Percentiles rank a stretch among this genome's conserved stretches.
phyloP scores from a whole-genome alignment of 1,140 invertebrate species.

The Euura saliciscinereae region DNA sequence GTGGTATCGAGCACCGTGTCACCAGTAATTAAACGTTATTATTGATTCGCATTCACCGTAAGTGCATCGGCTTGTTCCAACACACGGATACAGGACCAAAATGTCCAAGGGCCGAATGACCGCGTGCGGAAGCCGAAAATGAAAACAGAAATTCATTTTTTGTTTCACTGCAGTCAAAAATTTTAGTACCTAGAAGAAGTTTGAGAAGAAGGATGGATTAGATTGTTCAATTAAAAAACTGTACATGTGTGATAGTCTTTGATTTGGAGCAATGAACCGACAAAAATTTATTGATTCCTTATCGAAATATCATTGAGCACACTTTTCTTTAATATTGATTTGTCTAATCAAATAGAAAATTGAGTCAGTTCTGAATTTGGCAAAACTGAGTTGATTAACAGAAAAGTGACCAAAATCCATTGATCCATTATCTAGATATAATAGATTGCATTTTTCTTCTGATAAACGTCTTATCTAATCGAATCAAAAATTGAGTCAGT shows the following conservation, averaged over 20 bases:
- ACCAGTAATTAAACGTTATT: conserved; percentile 3
- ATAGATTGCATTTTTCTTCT: neutral
- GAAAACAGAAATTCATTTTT: too few relatives aligned
- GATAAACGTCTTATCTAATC: neutral
- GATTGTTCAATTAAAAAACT: neutral
- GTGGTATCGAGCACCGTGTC: neutral
- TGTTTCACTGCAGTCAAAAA: too few relatives aligned
- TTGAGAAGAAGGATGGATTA: neutral
- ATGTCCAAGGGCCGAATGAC: neutral
- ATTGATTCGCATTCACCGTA: neutral
- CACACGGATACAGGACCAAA: neutral
- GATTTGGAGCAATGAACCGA: too few relatives aligned
- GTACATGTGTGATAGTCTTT: too few relatives aligned
- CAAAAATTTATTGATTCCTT: neutral
- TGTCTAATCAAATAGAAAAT: too few relatives aligned
- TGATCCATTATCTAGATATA: neutral
- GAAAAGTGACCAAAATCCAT: too few relatives aligned
- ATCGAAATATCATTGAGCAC: neutral
- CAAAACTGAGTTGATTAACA: too few relatives aligned
- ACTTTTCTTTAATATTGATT: neutral
- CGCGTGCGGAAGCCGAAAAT: neutral
- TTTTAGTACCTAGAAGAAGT: too few relatives aligned
- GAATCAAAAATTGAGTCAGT: neutral
- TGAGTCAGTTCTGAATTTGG: too few relatives aligned
- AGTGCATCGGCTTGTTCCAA: neutral